Conservation (phyloP, 2,797 vertebrate genomes). For the Fistularia commersonii region DNA sequence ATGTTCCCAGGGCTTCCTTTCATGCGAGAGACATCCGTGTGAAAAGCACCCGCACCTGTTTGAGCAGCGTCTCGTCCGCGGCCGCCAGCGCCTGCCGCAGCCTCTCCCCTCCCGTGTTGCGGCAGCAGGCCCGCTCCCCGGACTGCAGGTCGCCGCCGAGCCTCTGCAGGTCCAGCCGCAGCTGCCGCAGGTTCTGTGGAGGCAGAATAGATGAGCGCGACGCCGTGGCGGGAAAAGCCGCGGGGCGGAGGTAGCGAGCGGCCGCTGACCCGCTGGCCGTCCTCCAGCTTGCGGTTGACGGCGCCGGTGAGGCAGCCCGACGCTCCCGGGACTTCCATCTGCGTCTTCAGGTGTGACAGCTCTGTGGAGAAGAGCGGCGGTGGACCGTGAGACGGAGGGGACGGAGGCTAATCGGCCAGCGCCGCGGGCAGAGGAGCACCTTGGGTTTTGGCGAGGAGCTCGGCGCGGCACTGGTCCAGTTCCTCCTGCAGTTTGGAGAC, state of each 20-base stretch:
- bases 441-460: conserved; percentile 71
- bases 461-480: conserved; percentile 67
- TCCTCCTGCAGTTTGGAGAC: conserved; percentile 24
- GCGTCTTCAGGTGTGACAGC: conserved; percentile 77
- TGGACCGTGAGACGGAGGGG: background rate
- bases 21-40: too few relatives aligned
- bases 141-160: conserved; percentile 85
- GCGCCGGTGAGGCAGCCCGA: conserved; percentile 72
- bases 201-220: background rate
- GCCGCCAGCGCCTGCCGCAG: conserved; percentile 80
- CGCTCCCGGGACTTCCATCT: conserved; percentile 75
- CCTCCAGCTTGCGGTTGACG: conserved; percentile 88
- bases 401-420: too few relatives aligned
- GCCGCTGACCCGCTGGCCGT: conserved; percentile 87
- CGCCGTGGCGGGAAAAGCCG: too few relatives aligned
- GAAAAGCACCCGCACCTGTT: conserved; percentile 79
- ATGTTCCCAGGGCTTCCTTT: too few relatives aligned
- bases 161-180: conserved; percentile 82
- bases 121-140: conserved; percentile 90
- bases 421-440: conserved; percentile 59
- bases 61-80: conserved; percentile 84
- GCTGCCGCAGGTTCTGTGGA: conserved; percentile 83
- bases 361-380: conserved; percentile 65
- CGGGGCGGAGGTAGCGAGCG: background rate
- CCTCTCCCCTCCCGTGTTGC: conserved; percentile 87